A percentile compares a stretch with the other conserved stretches of the same genome.
phyloP scores from a whole-genome alignment of 2,888 invertebrate species.

The Campoletis raptor region DNA sequence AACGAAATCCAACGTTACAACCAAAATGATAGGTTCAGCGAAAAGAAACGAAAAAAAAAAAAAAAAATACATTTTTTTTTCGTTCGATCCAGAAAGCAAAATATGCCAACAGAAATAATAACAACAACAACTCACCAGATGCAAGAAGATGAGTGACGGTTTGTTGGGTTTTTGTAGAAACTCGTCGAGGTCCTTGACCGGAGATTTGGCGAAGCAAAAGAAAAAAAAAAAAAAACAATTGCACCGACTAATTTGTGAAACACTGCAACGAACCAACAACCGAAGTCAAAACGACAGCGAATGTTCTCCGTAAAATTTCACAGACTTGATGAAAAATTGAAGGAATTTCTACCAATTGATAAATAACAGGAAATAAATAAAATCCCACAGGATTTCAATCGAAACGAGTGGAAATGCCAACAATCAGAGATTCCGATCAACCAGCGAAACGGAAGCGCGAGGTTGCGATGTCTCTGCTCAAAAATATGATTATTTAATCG shows the following conservation, averaged over 20 bases:
- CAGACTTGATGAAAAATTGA: background rate
- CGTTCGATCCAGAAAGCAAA: background rate
- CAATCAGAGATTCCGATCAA: background rate
- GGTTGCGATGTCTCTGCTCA: background rate
- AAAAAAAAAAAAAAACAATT: background rate
- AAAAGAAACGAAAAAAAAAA: no score
- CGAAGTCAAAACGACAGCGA: background rate
- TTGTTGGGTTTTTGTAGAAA: background rate
- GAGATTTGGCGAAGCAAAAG: background rate
- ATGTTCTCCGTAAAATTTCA: background rate
- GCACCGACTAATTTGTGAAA: background rate
- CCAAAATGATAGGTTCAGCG: background rate
- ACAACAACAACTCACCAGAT: constrained; percentile 14
- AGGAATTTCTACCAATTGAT: background rate
- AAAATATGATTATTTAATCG: background rate
- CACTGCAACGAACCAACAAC: background rate
- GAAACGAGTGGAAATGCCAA: background rate
- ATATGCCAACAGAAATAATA: background rate
- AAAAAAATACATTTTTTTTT: background rate
- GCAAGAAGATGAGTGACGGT: background rate
- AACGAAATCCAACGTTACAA: background rate
- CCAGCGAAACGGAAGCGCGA: background rate
- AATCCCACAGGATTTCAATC: background rate
- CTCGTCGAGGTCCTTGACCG: background rate
- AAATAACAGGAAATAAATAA: background rate